phyloP scores from a whole-genome alignment of 1,140 invertebrate genomes.

The Oncopodura yosiiana region DNA sequence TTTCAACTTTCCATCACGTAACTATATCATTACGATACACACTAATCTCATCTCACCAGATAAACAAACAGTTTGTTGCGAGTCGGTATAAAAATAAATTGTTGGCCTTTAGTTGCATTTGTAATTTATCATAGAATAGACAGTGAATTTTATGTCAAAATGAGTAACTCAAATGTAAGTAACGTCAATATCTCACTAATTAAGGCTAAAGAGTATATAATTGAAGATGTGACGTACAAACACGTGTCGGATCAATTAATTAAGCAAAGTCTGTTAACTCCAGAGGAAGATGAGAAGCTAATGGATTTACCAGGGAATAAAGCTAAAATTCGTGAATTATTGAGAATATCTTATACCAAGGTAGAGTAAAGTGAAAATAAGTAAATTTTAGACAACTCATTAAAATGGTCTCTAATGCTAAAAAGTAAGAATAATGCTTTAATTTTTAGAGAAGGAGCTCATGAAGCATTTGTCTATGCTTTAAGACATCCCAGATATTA shows the following conservation, averaged over 20 bases:
- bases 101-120: neutral
- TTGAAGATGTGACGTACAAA: constrained; percentile 16
- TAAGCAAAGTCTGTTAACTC: constrained; percentile 14
- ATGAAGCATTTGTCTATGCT: constrained; percentile 13
- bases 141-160: too few species aligned
- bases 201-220: constrained; percentile 7
- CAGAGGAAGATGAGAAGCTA: constrained; percentile 13
- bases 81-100: too few species aligned
- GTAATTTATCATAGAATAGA: neutral
- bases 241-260: constrained; percentile 14
- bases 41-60: too few species aligned
- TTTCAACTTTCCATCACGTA: too few species aligned
- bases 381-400: neutral
- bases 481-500: constrained; percentile 3
- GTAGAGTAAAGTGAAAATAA: neutral
- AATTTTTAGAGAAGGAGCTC: constrained; percentile 7
- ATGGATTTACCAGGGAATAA: constrained; percentile 11
- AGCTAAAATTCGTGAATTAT: constrained; percentile 8
- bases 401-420: neutral
- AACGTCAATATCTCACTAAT: neutral
- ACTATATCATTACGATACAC: too few species aligned
- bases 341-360: constrained; percentile 1
- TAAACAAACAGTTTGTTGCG: too few species aligned
- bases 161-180: too few species aligned
- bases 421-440: too few species aligned